phyloP scores from a whole-genome alignment of 2,888 invertebrate species.

The Dastarcus helophoroides region DNA sequence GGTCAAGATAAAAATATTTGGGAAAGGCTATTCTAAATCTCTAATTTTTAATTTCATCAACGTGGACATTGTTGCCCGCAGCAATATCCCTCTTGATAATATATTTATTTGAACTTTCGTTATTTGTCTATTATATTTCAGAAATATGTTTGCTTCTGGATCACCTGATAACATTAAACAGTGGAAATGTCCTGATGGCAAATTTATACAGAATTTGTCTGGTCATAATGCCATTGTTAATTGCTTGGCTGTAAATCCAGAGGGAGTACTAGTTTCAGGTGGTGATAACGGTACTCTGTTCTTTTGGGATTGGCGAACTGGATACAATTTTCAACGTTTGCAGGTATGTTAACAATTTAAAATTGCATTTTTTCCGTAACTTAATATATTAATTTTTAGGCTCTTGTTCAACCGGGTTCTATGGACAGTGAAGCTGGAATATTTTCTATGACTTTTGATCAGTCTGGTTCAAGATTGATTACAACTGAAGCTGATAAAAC shows the following conservation, averaged over 20 bases:
- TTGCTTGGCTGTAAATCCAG: conserved; percentile 88
- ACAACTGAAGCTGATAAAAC: conserved; percentile 99
- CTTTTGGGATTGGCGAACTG: conserved; percentile 98
- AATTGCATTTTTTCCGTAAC: conserved; percentile 8
- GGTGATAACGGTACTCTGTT: conserved; percentile 97
- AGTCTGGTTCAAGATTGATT: conserved; percentile 86
- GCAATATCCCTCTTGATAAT: too few species aligned
- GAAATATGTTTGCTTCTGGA: conserved; percentile 92
- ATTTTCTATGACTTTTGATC: conserved; percentile 90
- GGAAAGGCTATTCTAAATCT: too few species aligned
- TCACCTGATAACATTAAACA: conserved; percentile 99
- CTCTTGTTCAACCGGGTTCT: conserved; percentile 95
- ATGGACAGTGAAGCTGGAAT: conserved; percentile 99
- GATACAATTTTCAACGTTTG: conserved; percentile 93
- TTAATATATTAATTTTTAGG: conserved; percentile 40
- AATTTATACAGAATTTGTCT: conserved; percentile 91
- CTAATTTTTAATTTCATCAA: too few species aligned
- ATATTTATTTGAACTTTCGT: too few species aligned
- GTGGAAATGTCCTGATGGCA: conserved; percentile 97
- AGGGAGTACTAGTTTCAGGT: conserved; percentile 93
- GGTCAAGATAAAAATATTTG: too few species aligned
- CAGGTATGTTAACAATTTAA: conserved; percentile 40
- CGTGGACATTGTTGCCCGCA: too few species aligned
- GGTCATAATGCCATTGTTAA: conserved; percentile 98
- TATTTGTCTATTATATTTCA: conserved; percentile 28